Percentiles rank a stretch among this genome's conserved stretches.
phyloP scores from a whole-genome alignment of 2,113 vertebrate species.

The Neoarius graeffei region DNA sequence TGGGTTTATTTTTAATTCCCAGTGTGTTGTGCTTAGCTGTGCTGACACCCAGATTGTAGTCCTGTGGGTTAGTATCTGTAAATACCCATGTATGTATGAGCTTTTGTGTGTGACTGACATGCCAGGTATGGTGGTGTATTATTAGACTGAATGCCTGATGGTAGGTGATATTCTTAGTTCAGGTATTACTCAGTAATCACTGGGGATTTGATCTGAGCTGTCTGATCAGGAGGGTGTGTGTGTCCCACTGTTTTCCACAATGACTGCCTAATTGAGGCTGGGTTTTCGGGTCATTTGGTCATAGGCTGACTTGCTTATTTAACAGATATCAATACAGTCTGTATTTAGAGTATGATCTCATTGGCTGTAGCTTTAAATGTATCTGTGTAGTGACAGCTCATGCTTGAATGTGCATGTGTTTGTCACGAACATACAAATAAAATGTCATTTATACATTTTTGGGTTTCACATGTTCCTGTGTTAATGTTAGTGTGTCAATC shows the following conservation, averaged over 20 bases:
- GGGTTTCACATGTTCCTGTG: neutral
- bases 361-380: neutral
- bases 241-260: conserved; percentile 44
- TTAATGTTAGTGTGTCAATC: neutral
- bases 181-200: conserved; percentile 47
- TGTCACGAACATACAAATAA: neutral
- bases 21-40: neutral
- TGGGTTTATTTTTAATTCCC: neutral
- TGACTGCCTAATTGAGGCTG: neutral
- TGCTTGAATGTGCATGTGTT: neutral
- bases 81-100: conserved; percentile 1
- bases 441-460: neutral
- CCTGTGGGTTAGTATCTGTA: neutral
- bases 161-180: conserved; percentile 35
- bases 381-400: neutral
- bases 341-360: conserved; percentile 42
- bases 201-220: conserved; percentile 48
- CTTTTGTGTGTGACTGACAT: conserved; percentile 1
- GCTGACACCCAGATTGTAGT: neutral
- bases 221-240: conserved; percentile 41
- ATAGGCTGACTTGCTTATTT: conserved; percentile 18
- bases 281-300: conserved; percentile 16
- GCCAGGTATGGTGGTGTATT: conserved; percentile 40
- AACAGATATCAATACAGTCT: conserved; percentile 7
- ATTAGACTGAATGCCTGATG: conserved; percentile 25